These are phyloP conservation scores for Neotragus moschatus DNA, from an alignment of 2,113 vertebrate species.

Conservation along the genomic window DNA sequence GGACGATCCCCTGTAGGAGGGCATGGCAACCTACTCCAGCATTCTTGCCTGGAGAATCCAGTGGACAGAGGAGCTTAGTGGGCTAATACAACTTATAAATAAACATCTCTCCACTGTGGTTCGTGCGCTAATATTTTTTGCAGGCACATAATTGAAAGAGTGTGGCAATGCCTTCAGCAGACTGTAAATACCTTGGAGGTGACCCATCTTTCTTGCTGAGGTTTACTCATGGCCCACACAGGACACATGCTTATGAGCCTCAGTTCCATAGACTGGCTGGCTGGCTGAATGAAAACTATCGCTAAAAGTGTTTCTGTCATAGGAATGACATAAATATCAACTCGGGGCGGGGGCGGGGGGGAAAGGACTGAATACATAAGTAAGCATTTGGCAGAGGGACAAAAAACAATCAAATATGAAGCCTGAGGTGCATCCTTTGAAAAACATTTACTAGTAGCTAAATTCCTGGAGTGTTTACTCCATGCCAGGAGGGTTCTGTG, in stretches of 20 bases:
- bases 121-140: background rate
- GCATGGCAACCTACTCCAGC: background rate
- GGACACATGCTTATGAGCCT: background rate
- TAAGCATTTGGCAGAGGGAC: background rate
- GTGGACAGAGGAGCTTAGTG: background rate
- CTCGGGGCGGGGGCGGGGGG: too few species aligned
- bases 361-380: background rate
- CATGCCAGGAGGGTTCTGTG: accelerated
- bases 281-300: background rate
- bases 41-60: background rate
- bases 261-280: accelerated
- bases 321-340: background rate
- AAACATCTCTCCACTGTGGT: background rate
- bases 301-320: background rate
- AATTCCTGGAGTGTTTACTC: accelerated
- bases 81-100: background rate
- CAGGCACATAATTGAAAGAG: background rate
- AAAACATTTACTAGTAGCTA: background rate
- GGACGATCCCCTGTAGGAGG: background rate
- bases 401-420: background rate
- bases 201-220: too few species aligned
- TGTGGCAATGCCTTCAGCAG: background rate
- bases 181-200: background rate
- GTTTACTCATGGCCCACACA: background rate
- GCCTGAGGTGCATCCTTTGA: background rate